Base-by-base conservation (phyloP, 2,113 vertebrate species). In the Periophthalmus modestus region DNA sequence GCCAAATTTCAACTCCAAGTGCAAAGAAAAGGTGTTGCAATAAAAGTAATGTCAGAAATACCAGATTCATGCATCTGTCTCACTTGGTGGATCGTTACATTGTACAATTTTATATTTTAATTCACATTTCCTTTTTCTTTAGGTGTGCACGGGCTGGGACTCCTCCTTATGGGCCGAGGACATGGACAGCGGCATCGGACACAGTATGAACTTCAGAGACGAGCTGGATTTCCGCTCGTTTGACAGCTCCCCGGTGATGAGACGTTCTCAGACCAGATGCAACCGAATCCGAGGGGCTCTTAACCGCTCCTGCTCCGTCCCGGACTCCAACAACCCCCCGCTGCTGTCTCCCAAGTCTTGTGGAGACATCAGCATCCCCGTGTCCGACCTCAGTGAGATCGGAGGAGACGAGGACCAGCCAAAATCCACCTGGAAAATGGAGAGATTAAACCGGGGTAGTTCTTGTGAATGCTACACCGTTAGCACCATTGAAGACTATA, bases 271-370 rank as follows among this genome's bases (percentile, higher is more conserved):
- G 77, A 90, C 89, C 82, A 88, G 79, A 80, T 68, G 73, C 36
- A 89, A 69, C 77, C 82, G 88, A 34, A 74, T 69, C 24, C 90
- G 85, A 39, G 93, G 89, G 33, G 85, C 85, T 21, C 89, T 94
- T 0, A 93, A 94, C 75, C 92, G 93, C 69, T 94, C 93, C 86
- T 93, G 93, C 83, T 94, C 93, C 0, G 89, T 94, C 28, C 93
- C 93, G 0, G 93, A 94, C 83, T 94, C 92, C 81, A 93, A 93
- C 86, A 93, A 94, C 79, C 93, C 92, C 15, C 92, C 88, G 0
- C 82, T 77, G 14, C 73, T 90, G 5, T 79, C 85, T 21, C 77
- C 89, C 16, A 72, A 83, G 2, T 39, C 86, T 7, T 90, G 90
- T 6, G 83, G 90, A 4, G 88, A 93, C 48, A 92, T 93, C 69